Conservation (phyloP, 2,113 vertebrate genomes). For the Holacanthus passer region DNA sequence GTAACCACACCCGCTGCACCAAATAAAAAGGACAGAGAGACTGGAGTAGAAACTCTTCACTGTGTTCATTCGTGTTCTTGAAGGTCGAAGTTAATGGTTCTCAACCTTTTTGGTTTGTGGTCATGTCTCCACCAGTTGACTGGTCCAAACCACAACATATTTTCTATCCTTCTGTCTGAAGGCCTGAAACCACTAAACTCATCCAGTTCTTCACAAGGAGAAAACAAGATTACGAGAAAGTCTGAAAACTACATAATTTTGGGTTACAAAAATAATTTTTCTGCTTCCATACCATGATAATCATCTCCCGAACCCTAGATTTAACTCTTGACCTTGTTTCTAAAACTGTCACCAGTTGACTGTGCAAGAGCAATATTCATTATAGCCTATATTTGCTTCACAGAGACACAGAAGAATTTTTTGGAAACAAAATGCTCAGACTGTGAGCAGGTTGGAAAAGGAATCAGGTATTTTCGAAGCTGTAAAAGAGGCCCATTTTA, state of each 20-base stretch:
- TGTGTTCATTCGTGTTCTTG: not conserved
- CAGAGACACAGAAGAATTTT: not conserved
- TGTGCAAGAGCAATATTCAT: not conserved
- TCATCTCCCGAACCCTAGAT: not conserved
- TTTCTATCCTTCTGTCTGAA: not conserved
- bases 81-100: not conserved
- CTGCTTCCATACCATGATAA: not conserved
- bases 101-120: too few relatives aligned
- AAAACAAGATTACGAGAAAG: not conserved
- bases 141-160: not conserved
- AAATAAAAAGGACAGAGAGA: slow-evolving; percentile 63
- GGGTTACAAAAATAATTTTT: not conserved
- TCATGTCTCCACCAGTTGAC: not conserved
- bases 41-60: not conserved
- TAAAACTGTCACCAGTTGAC: not conserved
- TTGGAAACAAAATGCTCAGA: not conserved
- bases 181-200: not conserved
- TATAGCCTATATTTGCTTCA: not conserved
- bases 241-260: not conserved
- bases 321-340: not conserved
- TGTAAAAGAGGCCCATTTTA: not conserved
- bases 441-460: not conserved
- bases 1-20: slow-evolving; percentile 54
- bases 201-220: not conserved
- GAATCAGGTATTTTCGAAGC: not conserved